A percentile compares a stretch with the other conserved stretches of the same genome.
These are phyloP conservation scores for Strongylocentrotus purpuratus DNA, from an alignment of 35 echinoderm and acorn worm genomes.

Conservation along the genomic window DNA sequence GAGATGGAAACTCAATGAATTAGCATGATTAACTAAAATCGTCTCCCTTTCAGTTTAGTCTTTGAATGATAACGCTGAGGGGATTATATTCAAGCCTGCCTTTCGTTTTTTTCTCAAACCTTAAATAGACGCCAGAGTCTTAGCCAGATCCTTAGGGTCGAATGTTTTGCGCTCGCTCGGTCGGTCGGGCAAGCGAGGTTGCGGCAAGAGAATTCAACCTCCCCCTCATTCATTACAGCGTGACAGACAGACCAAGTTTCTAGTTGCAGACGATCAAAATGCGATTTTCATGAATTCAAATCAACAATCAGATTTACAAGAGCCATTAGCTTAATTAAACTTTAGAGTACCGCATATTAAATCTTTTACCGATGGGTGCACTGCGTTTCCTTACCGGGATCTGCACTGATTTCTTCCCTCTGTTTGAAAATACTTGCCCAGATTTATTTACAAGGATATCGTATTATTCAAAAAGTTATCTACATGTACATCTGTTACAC, in stretches of 20 bases:
- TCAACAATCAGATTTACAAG: slow-evolving; percentile 64
- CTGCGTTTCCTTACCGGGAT: background rate
- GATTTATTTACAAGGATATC: no score
- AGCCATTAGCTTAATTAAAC: slow-evolving; percentile 71
- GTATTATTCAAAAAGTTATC: no score
- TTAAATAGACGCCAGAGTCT: background rate
- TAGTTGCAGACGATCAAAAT: slow-evolving; percentile 54
- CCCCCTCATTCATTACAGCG: slow-evolving; percentile 16
- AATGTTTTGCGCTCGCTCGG: slow-evolving; percentile 11
- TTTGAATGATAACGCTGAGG: slow-evolving; percentile 33
- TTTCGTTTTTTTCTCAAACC: background rate
- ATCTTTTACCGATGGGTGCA: slow-evolving; percentile 14
- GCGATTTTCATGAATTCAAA: slow-evolving; percentile 60
- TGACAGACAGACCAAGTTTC: slow-evolving; percentile 16
- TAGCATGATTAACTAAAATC: slow-evolving; percentile 63
- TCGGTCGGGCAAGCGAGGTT: background rate
- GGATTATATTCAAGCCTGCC: background rate
- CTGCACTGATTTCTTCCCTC: background rate
- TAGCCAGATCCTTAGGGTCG: background rate
- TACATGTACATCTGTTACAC: no score
- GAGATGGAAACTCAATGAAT: slow-evolving; percentile 37
- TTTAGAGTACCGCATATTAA: slow-evolving; percentile 6
- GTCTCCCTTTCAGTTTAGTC: background rate
- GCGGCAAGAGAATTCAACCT: slow-evolving; percentile 14
- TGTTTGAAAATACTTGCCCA: background rate